phyloP scores from a whole-genome alignment of 2,888 invertebrate genomes.

The Tetrapedia diversipes region DNA sequence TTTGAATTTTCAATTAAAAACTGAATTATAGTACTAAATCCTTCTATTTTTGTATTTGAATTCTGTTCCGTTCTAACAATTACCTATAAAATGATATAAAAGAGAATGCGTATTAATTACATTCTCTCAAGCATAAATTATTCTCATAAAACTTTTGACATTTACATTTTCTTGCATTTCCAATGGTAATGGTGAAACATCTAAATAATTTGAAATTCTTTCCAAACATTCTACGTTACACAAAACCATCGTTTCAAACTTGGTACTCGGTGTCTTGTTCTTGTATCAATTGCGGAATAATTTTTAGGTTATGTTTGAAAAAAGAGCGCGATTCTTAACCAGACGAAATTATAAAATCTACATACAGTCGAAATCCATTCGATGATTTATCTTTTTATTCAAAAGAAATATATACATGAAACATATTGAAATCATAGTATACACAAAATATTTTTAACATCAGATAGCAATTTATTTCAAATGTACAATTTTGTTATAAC shows the following conservation, averaged over 20 bases:
- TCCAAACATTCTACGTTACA: constrained; percentile 77
- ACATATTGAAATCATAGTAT: background rate
- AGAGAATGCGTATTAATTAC: background rate
- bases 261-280: constrained; percentile 1
- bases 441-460: constrained; percentile 44
- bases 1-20: constrained; percentile 73
- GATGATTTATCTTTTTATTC: background rate
- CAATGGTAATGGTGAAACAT: constrained; percentile 70
- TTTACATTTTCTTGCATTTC: constrained; percentile 76
- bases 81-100: constrained; percentile 60
- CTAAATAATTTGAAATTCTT: constrained; percentile 77
- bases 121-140: background rate
- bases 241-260: constrained; percentile 73
- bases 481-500: constrained; percentile 62
- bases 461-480: constrained; percentile 66
- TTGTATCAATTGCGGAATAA: background rate
- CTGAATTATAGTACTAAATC: constrained; percentile 78
- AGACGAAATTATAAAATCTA: no score
- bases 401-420: constrained; percentile 1
- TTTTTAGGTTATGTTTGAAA: constrained; percentile 40
- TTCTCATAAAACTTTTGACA: constrained; percentile 30
- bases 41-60: constrained; percentile 71
- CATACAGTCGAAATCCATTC: background rate
- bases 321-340: constrained; percentile 14
- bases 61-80: constrained; percentile 66